A percentile compares a stretch with the other conserved stretches of the same genome.
These are phyloP conservation scores for Caenorhabditis uteleia DNA, from an alignment of 2,888 invertebrate genomes.

Conservation along the genomic window DNA sequence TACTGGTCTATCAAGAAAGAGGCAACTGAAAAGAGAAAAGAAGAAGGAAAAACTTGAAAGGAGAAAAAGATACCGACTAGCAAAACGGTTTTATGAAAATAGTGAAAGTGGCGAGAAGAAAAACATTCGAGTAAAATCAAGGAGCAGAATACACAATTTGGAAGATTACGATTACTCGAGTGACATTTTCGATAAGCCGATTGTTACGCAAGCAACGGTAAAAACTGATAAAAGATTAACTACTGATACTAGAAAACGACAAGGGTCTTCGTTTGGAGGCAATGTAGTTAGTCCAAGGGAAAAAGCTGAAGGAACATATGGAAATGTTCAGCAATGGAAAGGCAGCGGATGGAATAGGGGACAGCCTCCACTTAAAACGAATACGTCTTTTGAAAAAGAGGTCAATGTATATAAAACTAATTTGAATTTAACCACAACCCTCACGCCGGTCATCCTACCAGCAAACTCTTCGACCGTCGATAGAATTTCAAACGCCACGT, in stretches of 20 bases:
- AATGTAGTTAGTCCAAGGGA: no score
- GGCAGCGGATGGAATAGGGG: not conserved
- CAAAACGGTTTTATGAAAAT: no score
- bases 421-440: no score
- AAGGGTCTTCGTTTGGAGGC: no score
- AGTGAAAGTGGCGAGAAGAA: not conserved
- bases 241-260: no score
- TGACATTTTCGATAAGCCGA: conserved; percentile 1
- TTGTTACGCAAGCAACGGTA: not conserved
- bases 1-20: no score
- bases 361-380: not conserved
- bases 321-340: no score
- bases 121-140: not conserved
- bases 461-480: not conserved
- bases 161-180: conserved; percentile 18
- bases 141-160: conserved; percentile 7
- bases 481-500: not conserved
- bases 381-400: not conserved
- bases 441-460: no score
- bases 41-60: no score
- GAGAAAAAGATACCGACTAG: not conserved
- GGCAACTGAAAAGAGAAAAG: no score
- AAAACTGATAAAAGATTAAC: no score
- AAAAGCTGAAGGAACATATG: no score
- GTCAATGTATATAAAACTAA: not conserved